A percentile compares a stretch with the other conserved stretches of the same genome.
Evolutionary conservation across 2,888 invertebrate species (phyloP).

Genomic region (Agonopterix heracliana): DNA sequence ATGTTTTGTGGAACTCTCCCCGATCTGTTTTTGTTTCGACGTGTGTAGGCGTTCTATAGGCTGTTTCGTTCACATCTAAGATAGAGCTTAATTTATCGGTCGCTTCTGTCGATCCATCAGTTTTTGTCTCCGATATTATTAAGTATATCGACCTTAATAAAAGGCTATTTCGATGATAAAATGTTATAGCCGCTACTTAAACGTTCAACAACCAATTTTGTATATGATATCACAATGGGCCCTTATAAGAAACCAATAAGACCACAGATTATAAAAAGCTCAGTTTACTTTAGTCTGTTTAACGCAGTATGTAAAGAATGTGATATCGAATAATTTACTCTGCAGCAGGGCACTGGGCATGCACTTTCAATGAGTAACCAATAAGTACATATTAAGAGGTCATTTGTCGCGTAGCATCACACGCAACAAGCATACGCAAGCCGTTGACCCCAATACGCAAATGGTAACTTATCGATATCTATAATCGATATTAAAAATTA

Average conservation of each 20-base stretch:
- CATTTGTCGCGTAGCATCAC: slow-evolving; percentile 62
- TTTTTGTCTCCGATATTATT: slow-evolving; percentile 23
- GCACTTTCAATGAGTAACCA: slow-evolving; percentile 67
- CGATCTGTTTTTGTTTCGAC: slow-evolving; percentile 52
- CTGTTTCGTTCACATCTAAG: slow-evolving; percentile 35
- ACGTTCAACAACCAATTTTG: slow-evolving; percentile 30
- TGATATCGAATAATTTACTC: slow-evolving; percentile 18
- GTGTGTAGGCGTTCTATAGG: slow-evolving; percentile 48
- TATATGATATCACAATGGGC: slow-evolving; percentile 30
- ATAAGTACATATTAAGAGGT: slow-evolving; percentile 69
- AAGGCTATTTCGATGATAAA: slow-evolving; percentile 33
- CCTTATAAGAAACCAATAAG: slow-evolving; percentile 32
- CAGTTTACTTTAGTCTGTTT: slow-evolving; percentile 4
- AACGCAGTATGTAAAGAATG: slow-evolving; percentile 6
- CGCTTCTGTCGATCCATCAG: slow-evolving; percentile 29
- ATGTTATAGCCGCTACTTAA: slow-evolving; percentile 28
- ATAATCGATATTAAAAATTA: slow-evolving; percentile 23
- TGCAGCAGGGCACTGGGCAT: slow-evolving; percentile 42
- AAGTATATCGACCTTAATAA: slow-evolving; percentile 33
- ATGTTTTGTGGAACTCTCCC: slow-evolving; percentile 66
- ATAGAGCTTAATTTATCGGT: slow-evolving; percentile 41
- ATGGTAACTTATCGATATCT: slow-evolving; percentile 42
- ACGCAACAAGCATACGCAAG: slow-evolving; percentile 60
- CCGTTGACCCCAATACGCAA: slow-evolving; percentile 62
- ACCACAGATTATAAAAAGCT: slow-evolving; percentile 16